Evolutionary conservation across 2,888 invertebrate genomes (phyloP).

Genomic region (Arctia plantaginis): DNA sequence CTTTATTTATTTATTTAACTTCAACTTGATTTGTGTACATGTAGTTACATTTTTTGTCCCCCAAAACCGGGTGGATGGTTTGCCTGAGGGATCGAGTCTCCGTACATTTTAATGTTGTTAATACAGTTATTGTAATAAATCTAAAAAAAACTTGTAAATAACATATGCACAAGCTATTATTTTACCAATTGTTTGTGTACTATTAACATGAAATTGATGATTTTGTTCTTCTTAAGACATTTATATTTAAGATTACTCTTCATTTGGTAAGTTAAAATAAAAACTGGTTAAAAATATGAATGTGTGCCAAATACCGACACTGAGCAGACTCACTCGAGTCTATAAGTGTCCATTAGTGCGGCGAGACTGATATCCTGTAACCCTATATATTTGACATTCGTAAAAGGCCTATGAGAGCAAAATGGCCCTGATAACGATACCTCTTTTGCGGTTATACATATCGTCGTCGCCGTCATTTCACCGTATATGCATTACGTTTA

Average conservation of each 20-base stretch:
- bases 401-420: slow-evolving; percentile 63
- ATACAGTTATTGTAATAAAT: no score
- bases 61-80: no score
- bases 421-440: slow-evolving; percentile 69
- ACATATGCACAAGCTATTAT: background rate
- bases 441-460: slow-evolving; percentile 63
- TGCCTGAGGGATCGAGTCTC: no score
- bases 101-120: no score
- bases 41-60: no score
- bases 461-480: slow-evolving; percentile 35
- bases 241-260: background rate
- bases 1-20: no score
- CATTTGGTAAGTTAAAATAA: background rate
- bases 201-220: background rate
- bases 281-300: slow-evolving; percentile 45
- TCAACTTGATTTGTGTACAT: no score
- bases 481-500: no score
- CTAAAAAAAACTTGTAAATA: background rate
- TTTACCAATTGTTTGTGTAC: background rate
- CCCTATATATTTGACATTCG: slow-evolving; percentile 80
- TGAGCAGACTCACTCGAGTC: slow-evolving; percentile 69
- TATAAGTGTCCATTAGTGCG: slow-evolving; percentile 81
- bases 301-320: slow-evolving; percentile 67
- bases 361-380: slow-evolving; percentile 76
- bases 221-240: background rate